Base-by-base conservation (phyloP, 2,888 invertebrate genomes). In the Chloroclysta siterata region DNA sequence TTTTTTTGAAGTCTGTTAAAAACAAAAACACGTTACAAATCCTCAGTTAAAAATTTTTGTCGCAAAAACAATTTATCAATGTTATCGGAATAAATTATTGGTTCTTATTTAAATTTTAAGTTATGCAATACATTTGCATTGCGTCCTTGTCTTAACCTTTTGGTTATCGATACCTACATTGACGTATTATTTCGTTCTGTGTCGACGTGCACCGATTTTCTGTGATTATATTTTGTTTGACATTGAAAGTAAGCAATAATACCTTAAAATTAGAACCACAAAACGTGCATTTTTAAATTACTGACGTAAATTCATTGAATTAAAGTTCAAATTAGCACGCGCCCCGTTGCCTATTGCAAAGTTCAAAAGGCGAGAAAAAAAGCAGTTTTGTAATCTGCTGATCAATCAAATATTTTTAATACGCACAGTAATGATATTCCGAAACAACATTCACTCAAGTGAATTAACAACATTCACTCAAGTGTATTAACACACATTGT, bases 131-230 rank as follows among this genome's bases (percentile, higher is more conserved):
- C 39, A 41, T 41, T 51, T 42, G 33, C 29, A 42, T 42, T 17
- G 11, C 14, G 57, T 50, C 57, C 57, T 57, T 51, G 57, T 33
- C 2, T 29, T 57, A 57, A 51, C 57, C 57, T 57, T 57, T 41
- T 39, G n/a, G 48, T 46, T 17, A 17, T 10, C 17, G 15, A 46
- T 46, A 17, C 11, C 11, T 39, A 39, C 11, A 10, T 44, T 17
- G 46, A 17, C 46, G 46, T 46, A 11, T 8, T 8, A 17, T 44
- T 10, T 42, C 14, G 42, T 42, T 14, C 42, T 42, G 28, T 48
- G 14, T n/a, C 42, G 17, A 42, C 22, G 42, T 39, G 17, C 39
- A 39, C 53, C 11, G 5, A 28, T 29, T 48, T n/a, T 28, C 29
- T 29, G 14, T 8, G 3, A 14, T 22, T 47, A 39, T 39, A 14